Conservation (phyloP, 1,140 invertebrate species). For the Diachasma alloeum region DNA sequence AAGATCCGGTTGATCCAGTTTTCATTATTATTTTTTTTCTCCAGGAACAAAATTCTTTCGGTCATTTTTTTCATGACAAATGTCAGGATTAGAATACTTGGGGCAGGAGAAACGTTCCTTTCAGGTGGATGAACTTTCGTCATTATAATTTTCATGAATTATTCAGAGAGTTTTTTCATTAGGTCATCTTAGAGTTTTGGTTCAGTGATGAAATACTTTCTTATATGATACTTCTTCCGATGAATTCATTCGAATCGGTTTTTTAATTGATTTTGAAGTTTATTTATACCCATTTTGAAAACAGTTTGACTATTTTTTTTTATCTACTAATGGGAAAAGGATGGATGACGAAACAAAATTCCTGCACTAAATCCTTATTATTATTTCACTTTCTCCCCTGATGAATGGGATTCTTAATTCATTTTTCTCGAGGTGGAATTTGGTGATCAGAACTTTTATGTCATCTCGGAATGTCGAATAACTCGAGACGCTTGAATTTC, state of each 20-base stretch:
- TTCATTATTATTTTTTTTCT: constrained; percentile 23
- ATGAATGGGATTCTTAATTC: background rate
- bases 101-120: background rate
- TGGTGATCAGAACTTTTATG: no score
- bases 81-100: background rate
- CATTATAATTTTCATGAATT: background rate
- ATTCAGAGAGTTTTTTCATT: background rate
- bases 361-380: no score
- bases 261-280: no score
- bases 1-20: constrained; percentile 47
- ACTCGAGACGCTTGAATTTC: no score
- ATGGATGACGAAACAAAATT: no score
- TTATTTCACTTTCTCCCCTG: background rate
- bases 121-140: background rate
- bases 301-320: no score
- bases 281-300: no score
- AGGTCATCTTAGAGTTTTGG: background rate
- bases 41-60: background rate
- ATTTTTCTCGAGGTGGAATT: background rate
- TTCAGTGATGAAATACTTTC: background rate
- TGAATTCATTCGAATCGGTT: no score
- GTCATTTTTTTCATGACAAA: background rate
- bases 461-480: no score
- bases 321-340: no score
- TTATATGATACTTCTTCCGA: no score